Percentiles rank a stretch among this genome's conserved stretches.
These are phyloP conservation scores for Aythya fuligula DNA, from an alignment of 2,797 vertebrate species.

Conservation along the genomic window DNA sequence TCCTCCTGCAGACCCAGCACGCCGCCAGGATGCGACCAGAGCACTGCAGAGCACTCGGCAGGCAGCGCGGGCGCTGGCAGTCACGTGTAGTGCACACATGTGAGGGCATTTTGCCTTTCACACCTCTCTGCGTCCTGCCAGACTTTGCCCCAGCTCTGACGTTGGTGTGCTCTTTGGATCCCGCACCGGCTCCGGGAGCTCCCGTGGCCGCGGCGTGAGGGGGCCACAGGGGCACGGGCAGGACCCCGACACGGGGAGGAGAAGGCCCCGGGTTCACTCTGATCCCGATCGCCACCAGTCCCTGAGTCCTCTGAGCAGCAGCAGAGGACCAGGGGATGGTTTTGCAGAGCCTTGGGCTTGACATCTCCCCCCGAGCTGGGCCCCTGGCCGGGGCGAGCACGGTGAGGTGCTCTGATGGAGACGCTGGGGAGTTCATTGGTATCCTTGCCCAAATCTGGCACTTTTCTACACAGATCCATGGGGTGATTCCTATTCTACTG, in stretches of 20 bases:
- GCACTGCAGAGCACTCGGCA: fast-evolving
- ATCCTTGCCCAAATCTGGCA: fast-evolving
- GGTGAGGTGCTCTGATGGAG: fast-evolving
- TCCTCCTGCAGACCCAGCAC: fast-evolving
- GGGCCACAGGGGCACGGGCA: background rate
- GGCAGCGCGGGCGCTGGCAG: fast-evolving
- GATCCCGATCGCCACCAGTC: background rate
- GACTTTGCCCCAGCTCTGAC: conserved; percentile 60
- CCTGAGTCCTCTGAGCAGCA: background rate
- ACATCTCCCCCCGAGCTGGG: background rate
- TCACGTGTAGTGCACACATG: background rate
- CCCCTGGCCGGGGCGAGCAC: fast-evolving
- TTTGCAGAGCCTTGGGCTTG: background rate
- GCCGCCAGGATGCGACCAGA: fast-evolving
- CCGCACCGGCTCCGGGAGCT: background rate
- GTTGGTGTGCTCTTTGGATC: conserved; percentile 19
- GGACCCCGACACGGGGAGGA: fast-evolving
- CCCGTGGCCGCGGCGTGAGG: fast-evolving
- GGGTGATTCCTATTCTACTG: fast-evolving
- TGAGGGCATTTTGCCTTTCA: background rate
- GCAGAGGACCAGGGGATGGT: background rate
- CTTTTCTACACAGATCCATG: background rate
- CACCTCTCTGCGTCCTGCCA: conserved; percentile 12
- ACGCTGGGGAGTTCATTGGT: background rate
- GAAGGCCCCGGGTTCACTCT: fast-evolving